Base-by-base conservation (phyloP, 2,797 vertebrate genomes). In the Decapterus maruadsi region DNA sequence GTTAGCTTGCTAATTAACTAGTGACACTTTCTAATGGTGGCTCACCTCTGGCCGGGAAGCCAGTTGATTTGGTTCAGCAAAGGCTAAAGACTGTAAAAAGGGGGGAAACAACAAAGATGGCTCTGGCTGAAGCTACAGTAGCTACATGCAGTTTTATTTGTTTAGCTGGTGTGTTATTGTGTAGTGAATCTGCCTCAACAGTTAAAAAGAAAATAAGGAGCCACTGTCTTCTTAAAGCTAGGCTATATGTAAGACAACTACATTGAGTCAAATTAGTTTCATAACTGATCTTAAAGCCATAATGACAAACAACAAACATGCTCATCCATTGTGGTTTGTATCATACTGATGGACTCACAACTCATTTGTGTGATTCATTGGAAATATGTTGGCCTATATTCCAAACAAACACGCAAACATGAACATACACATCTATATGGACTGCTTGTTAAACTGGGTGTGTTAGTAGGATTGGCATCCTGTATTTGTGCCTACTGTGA, bases 371-470 rank as follows among this genome's bases (percentile, higher is more conserved):
- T 81, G 76, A 85, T 87, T 77, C 75, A 80, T 11, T 77, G 71
- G 40, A 81, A 78, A 74, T 65, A 72, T 3, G 19, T 80, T 72
- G 76, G 71, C 78, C 72, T 88, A 74, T 75, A 76, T 60, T 71
- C 68, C 59, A 68, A 77, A 83, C 78, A 84, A 80, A 88, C 68
- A 83, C 81, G 83, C 73, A 86, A 75, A 85, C 84, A 88, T 67
- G 84, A 83, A 79, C 72, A 76, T 68, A 81, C 66, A 9, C 11
- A 68, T 51, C 80, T 34, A 70, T 75, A 48, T 26, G 31, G 16
- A 29, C 17, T 34, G 60, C 61, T 86, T 72, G 77, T 91, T 90
- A 88, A 76, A 80, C 9, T 13, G 40, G 53, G 65, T 55, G 57
- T 56, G 78, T 73, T 76, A 48, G 77, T 54, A 31, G 20, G 58